phyloP scores from a whole-genome alignment of 2,888 invertebrate genomes.

The Tetheella fluctuosa region DNA sequence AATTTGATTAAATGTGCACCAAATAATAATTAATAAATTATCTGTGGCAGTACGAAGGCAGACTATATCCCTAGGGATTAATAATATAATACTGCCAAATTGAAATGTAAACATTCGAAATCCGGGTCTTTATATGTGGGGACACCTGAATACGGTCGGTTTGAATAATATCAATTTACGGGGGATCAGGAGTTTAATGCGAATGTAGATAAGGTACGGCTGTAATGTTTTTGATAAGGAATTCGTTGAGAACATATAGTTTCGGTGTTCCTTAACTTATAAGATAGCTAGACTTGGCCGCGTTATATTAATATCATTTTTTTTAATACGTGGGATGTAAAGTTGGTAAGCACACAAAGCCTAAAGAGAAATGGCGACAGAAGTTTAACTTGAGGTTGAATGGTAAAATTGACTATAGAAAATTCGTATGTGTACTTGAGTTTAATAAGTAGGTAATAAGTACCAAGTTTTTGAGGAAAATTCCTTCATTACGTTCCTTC shows the following conservation, averaged over 20 bases:
- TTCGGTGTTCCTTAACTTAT: not conserved
- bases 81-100: constrained; percentile 37
- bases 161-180: constrained; percentile 48
- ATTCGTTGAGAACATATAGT: constrained; percentile 13
- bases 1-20: constrained; percentile 39
- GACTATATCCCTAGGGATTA: constrained; percentile 37
- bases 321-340: too few species aligned
- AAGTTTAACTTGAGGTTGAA: too few species aligned
- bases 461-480: too few species aligned
- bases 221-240: constrained; percentile 43
- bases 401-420: too few species aligned
- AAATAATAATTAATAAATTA: constrained; percentile 44
- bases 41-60: constrained; percentile 28
- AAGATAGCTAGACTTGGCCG: too few species aligned
- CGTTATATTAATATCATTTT: too few species aligned
- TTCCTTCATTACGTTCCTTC: too few species aligned
- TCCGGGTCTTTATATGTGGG: constrained; percentile 18
- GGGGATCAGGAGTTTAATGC: constrained; percentile 44
- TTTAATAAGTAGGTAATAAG: too few species aligned
- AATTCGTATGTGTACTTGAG: too few species aligned
- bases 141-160: constrained; percentile 32
- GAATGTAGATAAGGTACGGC: constrained; percentile 36
- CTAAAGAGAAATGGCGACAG: too few species aligned
- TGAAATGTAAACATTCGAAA: constrained; percentile 32
- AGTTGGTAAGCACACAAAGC: too few species aligned